phyloP scores from a whole-genome alignment of 2,888 invertebrate genomes.

The Creontiades dilutus region DNA sequence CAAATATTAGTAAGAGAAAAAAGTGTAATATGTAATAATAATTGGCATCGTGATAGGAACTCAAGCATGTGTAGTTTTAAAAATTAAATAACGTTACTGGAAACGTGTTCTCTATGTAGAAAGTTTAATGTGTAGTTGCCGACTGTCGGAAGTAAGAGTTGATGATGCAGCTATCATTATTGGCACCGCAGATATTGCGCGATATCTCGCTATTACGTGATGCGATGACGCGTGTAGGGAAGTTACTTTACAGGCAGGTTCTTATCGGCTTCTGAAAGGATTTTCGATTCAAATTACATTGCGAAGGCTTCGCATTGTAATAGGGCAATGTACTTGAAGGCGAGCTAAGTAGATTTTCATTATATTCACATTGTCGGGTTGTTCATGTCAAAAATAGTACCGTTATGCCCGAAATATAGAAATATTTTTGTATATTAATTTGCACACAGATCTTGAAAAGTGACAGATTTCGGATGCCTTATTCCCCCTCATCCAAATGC shows the following conservation, averaged over 20 bases:
- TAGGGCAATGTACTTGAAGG: neutral
- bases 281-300: neutral
- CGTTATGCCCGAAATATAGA: too few species aligned
- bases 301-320: neutral
- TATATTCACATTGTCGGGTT: neutral
- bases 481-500: too few species aligned
- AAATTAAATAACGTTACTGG: too few species aligned
- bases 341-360: neutral
- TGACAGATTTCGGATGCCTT: too few species aligned
- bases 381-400: too few species aligned
- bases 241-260: neutral
- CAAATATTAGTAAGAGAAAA: too few species aligned
- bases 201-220: slow-evolving; percentile 18
- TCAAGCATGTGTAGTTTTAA: too few species aligned
- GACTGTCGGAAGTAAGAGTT: slow-evolving; percentile 14
- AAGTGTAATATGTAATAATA: too few species aligned
- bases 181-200: neutral
- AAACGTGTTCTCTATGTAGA: neutral
- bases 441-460: too few species aligned
- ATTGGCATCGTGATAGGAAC: too few species aligned
- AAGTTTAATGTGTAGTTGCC: neutral
- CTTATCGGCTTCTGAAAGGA: neutral
- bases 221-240: neutral
- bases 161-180: slow-evolving; percentile 19
- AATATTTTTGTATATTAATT: too few species aligned